These are phyloP conservation scores for Myzus persicae DNA, from an alignment of 1,140 invertebrate species.

Conservation along the genomic window DNA sequence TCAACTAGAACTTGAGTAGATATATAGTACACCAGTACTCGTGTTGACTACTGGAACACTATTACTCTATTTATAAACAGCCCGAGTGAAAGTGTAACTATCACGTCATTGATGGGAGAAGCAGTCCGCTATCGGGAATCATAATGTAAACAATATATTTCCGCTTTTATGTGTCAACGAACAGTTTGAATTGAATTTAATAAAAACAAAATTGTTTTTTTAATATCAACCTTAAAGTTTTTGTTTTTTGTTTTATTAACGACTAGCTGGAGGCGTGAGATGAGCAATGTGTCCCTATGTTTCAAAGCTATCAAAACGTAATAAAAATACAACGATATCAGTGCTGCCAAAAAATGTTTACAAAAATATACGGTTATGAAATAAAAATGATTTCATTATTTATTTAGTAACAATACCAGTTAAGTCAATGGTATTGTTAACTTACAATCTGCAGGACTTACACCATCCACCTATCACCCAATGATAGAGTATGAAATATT, in stretches of 20 bases:
- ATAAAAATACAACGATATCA: not conserved
- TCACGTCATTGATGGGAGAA: not conserved
- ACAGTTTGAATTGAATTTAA: not conserved
- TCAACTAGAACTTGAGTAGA: not conserved
- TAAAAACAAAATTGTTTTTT: slow-evolving; percentile 16
- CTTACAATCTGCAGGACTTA: not conserved
- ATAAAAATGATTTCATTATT: not conserved
- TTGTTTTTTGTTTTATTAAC: not conserved
- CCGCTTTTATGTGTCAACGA: not conserved
- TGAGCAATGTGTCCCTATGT: not conserved
- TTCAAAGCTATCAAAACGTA: not conserved
- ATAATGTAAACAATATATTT: not conserved
- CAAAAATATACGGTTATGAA: not conserved
- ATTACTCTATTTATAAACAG: not conserved
- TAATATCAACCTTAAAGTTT: slow-evolving; percentile 1
- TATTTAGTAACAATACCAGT: not conserved
- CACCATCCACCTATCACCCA: not conserved
- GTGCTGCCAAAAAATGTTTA: not conserved
- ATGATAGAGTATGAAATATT: not conserved
- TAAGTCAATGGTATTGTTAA: not conserved
- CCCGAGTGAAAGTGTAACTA: not conserved
- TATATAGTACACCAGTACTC: not conserved
- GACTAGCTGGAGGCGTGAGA: not conserved
- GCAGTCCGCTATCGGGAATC: not conserved
- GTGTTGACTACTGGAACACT: not conserved